phyloP scores from a whole-genome alignment of 1,140 invertebrate genomes.

The Euwallacea similis region DNA sequence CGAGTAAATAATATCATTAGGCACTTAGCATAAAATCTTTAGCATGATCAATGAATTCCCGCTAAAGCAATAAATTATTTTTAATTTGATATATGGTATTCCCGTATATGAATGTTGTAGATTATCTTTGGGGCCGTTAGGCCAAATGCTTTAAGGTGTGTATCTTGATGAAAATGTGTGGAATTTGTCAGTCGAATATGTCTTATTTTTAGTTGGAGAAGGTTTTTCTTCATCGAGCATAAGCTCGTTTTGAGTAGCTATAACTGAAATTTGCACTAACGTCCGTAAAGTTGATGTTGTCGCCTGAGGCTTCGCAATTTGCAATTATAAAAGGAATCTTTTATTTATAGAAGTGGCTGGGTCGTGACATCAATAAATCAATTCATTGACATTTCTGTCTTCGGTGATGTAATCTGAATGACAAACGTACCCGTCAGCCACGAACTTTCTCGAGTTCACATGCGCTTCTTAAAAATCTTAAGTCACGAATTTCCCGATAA shows the following conservation, averaged over 20 bases:
- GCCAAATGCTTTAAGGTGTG: neutral
- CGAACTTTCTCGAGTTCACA: slow-evolving; percentile 34
- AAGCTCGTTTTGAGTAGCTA: neutral
- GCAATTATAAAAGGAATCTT: slow-evolving; percentile 28
- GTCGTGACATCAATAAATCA: slow-evolving; percentile 32
- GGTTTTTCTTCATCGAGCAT: neutral
- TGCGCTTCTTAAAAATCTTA: slow-evolving; percentile 20
- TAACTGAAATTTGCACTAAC: neutral
- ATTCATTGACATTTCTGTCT: slow-evolving; percentile 30
- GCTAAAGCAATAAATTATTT: neutral
- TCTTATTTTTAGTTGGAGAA: neutral
- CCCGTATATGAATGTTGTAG: neutral
- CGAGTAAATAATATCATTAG: neutral
- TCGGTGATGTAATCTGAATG: slow-evolving; percentile 32
- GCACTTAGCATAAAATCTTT: neutral
- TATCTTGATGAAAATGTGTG: neutral
- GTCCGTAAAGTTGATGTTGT: neutral
- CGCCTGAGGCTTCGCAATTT: neutral
- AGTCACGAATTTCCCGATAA: slow-evolving; percentile 28
- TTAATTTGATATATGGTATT: neutral
- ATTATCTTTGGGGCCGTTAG: neutral
- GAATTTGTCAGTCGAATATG: neutral
- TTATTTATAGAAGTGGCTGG: slow-evolving; percentile 16
- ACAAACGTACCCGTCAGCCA: slow-evolving; percentile 35
- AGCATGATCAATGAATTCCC: neutral